Base-by-base conservation (phyloP, 2,113 vertebrate genomes). In the Pluvianellus socialis region DNA sequence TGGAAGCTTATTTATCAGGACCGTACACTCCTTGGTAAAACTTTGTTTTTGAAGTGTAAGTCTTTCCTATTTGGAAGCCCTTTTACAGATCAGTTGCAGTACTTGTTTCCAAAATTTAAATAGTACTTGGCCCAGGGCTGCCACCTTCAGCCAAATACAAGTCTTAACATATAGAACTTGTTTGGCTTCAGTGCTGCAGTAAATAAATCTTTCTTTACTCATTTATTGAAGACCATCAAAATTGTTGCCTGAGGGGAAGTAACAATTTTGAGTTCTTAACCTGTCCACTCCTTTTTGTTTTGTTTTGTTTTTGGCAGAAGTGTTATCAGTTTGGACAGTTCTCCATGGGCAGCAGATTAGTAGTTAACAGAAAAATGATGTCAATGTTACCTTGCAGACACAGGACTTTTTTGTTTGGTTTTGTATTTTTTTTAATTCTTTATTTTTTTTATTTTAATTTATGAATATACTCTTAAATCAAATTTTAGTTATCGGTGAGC, bases 101-200 rank as follows among this genome's bases (percentile, higher is more conserved):
- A 85, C 18, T 61, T 86, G 11, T 9, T 87, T 67, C 58, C 89
- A 79, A 65, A 87, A 85, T 66, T 65, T 28, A 71, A 77, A 40
- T 42, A 77, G 38, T 85, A 45, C 15, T 92, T 65, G 77, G 62
- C 53, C 92, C 53, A 91, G 88, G 71, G 77, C 86, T 97, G 94
- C 92, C 94, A 94, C 74, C 80, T 94, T 96, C 91, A 95, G 95
- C 92, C 80, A 87, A 50, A 62, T 55, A 20, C 20, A 45, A 68
- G 66, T 62, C 73, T 94, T 90, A 82, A 74, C 62, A 79, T 18
- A 11, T 12, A 72, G 58, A 94, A 73, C 24, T 85, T 71, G 3
- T 44, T 93, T 88, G 74, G 4, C 28, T 87, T 84, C 50, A 66
- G 1, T 56, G 52, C 42, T 92, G 13, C 27, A 26, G 49, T 58